Evolutionary conservation across 2,888 invertebrate species (phyloP).

Genomic region (Artemia sinica): DNA sequence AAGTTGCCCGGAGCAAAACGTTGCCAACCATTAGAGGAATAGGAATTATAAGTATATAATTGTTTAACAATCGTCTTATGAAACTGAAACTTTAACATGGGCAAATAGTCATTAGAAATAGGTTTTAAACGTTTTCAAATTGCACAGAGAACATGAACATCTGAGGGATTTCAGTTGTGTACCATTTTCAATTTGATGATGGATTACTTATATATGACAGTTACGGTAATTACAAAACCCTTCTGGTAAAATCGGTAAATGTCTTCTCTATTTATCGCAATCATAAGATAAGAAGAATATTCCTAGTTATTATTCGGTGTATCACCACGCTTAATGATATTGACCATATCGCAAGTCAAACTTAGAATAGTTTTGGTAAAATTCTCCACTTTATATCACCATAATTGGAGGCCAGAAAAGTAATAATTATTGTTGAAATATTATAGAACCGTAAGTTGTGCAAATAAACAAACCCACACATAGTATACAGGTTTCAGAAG

Average conservation of each 20-base stretch:
- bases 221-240: neutral
- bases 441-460: too few relatives aligned
- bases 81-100: neutral
- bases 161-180: neutral
- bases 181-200: slow-evolving; percentile 8
- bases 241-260: neutral
- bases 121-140: slow-evolving; percentile 14
- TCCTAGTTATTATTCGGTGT: too few relatives aligned
- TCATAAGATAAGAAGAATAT: too few relatives aligned
- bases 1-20: neutral
- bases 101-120: slow-evolving; percentile 13
- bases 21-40: neutral
- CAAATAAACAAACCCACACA: too few relatives aligned
- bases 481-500: too few relatives aligned
- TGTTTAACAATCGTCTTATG: slow-evolving; percentile 12
- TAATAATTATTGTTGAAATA: too few relatives aligned
- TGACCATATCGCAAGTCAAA: too few relatives aligned
- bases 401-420: too few relatives aligned
- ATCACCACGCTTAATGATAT: too few relatives aligned
- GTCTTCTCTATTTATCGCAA: too few relatives aligned
- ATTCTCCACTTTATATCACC: too few relatives aligned
- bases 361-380: too few relatives aligned
- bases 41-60: slow-evolving; percentile 14
- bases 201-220: slow-evolving; percentile 1
- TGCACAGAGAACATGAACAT: slow-evolving; percentile 10